phyloP scores from a whole-genome alignment of 2,888 invertebrate species.

The Pyrochroa serraticornis region DNA sequence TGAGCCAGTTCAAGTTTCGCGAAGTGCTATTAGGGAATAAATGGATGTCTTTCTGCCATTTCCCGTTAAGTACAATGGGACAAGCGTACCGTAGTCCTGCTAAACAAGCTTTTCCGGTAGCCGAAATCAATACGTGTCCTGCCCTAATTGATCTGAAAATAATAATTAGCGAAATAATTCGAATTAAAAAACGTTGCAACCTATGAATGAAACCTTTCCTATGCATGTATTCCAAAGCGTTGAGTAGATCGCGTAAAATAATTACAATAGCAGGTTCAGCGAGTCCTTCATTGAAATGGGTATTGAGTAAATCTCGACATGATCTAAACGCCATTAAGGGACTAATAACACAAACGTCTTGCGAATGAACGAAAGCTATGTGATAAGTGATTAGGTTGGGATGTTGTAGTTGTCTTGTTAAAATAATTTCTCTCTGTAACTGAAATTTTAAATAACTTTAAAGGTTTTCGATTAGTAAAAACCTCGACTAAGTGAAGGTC shows the following conservation, averaged over 20 bases:
- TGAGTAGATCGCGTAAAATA: slow-evolving; percentile 78
- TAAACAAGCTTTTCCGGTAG: slow-evolving; percentile 73
- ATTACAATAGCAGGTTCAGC: slow-evolving; percentile 82
- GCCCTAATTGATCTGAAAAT: slow-evolving; percentile 76
- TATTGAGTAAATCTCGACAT: slow-evolving; percentile 76
- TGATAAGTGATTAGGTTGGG: slow-evolving; percentile 77
- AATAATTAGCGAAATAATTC: no score
- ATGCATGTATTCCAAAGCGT: slow-evolving; percentile 85
- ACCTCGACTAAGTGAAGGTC: slow-evolving; percentile 67
- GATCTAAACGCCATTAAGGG: slow-evolving; percentile 87
- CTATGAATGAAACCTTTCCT: slow-evolving; percentile 84
- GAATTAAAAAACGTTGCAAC: slow-evolving; percentile 43
- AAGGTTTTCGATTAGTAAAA: slow-evolving; percentile 22
- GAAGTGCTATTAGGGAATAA: slow-evolving; percentile 75
- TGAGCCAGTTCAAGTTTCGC: slow-evolving; percentile 85
- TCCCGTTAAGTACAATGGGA: slow-evolving; percentile 74
- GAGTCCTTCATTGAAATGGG: slow-evolving; percentile 75
- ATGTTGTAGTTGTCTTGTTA: slow-evolving; percentile 79
- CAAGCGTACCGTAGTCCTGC: slow-evolving; percentile 82
- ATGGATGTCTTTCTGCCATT: slow-evolving; percentile 72
- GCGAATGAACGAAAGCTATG: slow-evolving; percentile 78
- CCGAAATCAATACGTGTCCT: slow-evolving; percentile 81
- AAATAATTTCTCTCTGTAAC: slow-evolving; percentile 74
- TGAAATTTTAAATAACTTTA: slow-evolving; percentile 1
- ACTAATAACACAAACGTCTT: slow-evolving; percentile 78